Evolutionary conservation across 2,797 vertebrate genomes (phyloP), one percentile per base, ranked within the genome.

Genomic region (Tragelaphus oryx): DNA sequence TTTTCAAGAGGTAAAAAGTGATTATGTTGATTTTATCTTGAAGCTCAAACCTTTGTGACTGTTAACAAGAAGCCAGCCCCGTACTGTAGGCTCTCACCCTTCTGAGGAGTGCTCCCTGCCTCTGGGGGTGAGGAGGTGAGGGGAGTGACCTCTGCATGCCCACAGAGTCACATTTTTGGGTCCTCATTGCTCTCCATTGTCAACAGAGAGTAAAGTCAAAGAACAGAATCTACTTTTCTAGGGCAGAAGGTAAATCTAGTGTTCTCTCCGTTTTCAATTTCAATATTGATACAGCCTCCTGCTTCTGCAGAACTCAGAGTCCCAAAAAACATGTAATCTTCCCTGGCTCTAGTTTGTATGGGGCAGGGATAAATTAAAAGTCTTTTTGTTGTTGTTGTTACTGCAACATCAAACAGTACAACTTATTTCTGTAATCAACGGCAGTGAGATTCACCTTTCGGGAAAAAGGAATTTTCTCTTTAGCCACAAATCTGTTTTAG

Each of bases 361-460:
- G 95, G 94, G 14, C 22, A 96, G 91, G 94, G 88, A 59, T 26
- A 97, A 94, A 80, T 96, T 97, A 89, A 84, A 85, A 93, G 94
- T 95, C 84, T 92, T 68, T n/a, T 83, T 96, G 96, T 97, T 59
- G 18, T 5, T 68, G 96, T 96, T 55, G 33, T 37, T 37, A 20
- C 33, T 68, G 8, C 65, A 68, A 89, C 33, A 90, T 92, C 84
- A 97, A 94, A 37, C 52, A 10, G 44, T 93, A 9, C 24, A 33
- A 79, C 80, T 89, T 41, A 41, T 81, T 95, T 95, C 95, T 98
- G 81, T 93, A 88, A 98, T 98, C 97, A 97, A 44, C 54, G 1
- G 26, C 83, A 76, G 44, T 6, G 12, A 92, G 86, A 92, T 87
- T 95, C 80, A 98, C 96, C 91, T 95, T 78, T 86, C 0, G 0